A percentile compares a stretch with the other conserved stretches of the same genome.
Conservation (phyloP, 2,797 vertebrate species). For the Poecilia picta region DNA sequence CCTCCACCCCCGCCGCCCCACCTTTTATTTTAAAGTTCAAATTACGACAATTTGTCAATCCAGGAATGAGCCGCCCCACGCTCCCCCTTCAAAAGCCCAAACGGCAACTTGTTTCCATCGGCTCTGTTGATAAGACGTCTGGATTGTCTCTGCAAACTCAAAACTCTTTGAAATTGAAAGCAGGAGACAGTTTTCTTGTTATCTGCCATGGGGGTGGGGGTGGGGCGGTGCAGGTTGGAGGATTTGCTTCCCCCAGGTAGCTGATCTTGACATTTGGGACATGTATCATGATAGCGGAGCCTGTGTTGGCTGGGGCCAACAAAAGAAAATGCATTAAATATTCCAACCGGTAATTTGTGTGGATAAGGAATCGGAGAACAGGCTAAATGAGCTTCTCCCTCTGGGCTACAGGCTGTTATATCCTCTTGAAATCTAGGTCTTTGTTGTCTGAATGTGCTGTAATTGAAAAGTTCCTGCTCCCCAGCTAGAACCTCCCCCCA, state of each 20-base stretch:
- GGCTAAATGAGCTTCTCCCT: constrained; percentile 78
- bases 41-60: constrained; percentile 55
- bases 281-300: constrained; percentile 50
- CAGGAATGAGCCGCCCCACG: constrained; percentile 47
- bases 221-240: neutral
- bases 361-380: constrained; percentile 59
- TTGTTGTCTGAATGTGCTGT: constrained; percentile 79
- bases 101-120: constrained; percentile 26
- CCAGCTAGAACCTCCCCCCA: constrained; percentile 1
- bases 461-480: constrained; percentile 81
- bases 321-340: constrained; percentile 69
- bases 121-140: constrained; percentile 12
- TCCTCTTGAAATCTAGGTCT: constrained; percentile 78
- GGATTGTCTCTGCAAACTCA: constrained; percentile 31
- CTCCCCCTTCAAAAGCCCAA: constrained; percentile 45
- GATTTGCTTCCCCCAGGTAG: constrained; percentile 43
- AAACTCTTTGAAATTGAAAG: constrained; percentile 46
- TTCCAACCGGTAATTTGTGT: constrained; percentile 71
- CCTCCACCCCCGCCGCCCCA: neutral
- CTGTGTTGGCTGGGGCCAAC: constrained; percentile 59
- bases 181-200: constrained; percentile 24
- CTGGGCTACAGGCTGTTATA: constrained; percentile 72
- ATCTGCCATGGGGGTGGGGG: constrained; percentile 6
- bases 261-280: constrained; percentile 47
- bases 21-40: constrained; percentile 29